A percentile compares a stretch with the other conserved stretches of the same genome.
These are phyloP conservation scores for Radopholus similis DNA, from an alignment of 1,140 invertebrate species.

Conservation along the genomic window DNA sequence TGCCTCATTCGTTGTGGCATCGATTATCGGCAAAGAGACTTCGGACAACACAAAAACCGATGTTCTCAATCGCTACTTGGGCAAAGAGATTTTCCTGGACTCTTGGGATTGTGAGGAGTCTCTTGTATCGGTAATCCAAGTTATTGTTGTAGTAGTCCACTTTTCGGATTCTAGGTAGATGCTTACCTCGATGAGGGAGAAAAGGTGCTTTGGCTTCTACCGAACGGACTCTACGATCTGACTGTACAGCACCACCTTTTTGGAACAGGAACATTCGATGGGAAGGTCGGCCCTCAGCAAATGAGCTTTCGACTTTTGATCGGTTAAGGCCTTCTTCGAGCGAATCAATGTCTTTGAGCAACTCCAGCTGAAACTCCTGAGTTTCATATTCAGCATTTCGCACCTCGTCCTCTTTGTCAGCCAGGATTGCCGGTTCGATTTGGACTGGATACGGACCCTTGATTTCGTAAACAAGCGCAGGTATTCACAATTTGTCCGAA, in stretches of 20 bases:
- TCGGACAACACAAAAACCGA: constrained; percentile 12
- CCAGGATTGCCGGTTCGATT: constrained; percentile 24
- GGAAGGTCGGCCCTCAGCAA: constrained; percentile 5
- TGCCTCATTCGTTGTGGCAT: not conserved
- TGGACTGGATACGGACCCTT: constrained; percentile 14
- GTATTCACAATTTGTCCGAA: not conserved
- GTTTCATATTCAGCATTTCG: constrained; percentile 16
- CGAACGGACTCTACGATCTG: constrained; percentile 23
- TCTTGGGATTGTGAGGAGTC: not conserved
- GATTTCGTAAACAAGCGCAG: constrained; percentile 15
- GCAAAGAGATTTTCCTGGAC: not conserved
- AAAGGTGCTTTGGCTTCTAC: constrained; percentile 11
- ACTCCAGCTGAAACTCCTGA: not conserved
- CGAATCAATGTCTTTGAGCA: constrained; percentile 12
- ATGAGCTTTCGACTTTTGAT: not conserved
- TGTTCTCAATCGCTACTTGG: constrained; percentile 7
- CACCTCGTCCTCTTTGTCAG: constrained; percentile 21
- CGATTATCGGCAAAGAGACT: constrained; percentile 3
- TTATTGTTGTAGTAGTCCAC: not conserved
- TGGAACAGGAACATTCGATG: not conserved
- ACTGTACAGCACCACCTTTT: constrained; percentile 12
- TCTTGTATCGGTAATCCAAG: not conserved
- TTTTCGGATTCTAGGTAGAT: constrained; percentile 4
- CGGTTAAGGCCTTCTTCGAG: constrained; percentile 31
- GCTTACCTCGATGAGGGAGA: constrained; percentile 17